phyloP scores from a whole-genome alignment of 2,797 vertebrate genomes.

The Sebastes minor region DNA sequence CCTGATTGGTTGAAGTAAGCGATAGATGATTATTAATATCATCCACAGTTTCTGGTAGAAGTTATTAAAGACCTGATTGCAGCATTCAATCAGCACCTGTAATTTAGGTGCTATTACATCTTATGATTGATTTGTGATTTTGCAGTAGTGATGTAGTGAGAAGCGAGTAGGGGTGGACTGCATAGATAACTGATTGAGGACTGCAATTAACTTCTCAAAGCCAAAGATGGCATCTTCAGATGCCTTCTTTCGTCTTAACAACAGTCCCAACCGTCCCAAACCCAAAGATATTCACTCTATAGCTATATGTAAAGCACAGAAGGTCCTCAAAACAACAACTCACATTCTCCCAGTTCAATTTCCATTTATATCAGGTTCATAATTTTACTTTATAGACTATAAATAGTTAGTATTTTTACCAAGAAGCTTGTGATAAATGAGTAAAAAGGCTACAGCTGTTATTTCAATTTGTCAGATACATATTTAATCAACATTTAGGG shows the following conservation, averaged over 20 bases:
- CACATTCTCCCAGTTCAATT: no score
- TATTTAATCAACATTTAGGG: no score
- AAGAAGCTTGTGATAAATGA: no score
- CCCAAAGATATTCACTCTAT: no score
- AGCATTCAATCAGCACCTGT: conserved; percentile 3
- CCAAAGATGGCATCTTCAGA: background rate
- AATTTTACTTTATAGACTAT: no score
- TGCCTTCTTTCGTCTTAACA: background rate
- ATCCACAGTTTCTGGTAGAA: background rate
- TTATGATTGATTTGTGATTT: conserved; percentile 7
- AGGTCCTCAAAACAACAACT: no score
- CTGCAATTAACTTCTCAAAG: background rate
- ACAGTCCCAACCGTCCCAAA: background rate
- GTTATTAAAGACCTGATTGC: conserved; percentile 27
- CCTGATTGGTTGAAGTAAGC: conserved; percentile 5
- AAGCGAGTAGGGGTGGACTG: background rate
- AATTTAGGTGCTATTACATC: conserved; percentile 5
- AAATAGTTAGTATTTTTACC: no score
- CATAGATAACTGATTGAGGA: background rate
- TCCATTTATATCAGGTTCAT: no score
- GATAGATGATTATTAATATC: conserved; percentile 20
- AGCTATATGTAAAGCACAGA: no score
- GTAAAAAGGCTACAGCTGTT: no score
- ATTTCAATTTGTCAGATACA: no score
- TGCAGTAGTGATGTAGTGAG: background rate